Base-by-base conservation (phyloP, 2,113 vertebrate species). In the Cryptotis parvus region DNA sequence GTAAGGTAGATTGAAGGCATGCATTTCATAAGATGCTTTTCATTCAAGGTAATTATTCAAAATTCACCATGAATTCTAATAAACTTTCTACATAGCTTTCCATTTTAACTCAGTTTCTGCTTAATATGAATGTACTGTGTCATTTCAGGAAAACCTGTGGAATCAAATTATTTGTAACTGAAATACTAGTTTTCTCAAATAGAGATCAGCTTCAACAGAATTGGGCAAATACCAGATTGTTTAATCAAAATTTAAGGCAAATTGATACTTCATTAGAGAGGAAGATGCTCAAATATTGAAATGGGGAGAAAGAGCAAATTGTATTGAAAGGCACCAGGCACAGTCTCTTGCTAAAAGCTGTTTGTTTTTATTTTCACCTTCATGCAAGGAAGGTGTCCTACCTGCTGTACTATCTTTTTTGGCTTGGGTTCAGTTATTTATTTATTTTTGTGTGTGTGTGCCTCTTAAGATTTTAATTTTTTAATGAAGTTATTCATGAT, bases 1-100 rank as follows among this genome's bases (percentile, higher is more conserved):
- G 69, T 66, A 89, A 70, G 29, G 35, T 73, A 93, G 76, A 81
- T 61, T 90, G 65, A 70, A 49, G 65, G 88, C 84, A 45, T 88
- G 20, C 75, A 89, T 95, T 90, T 96, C 83, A 86, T 80, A 91
- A 92, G 85, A 82, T 82, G 31, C 61, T 90, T 91, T 92, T 89
- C 81, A 89, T 89, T 95, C 29, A 37, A 52, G 66, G 58, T 77
- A 84, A 84, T 92, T 86, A 85, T 77, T 91, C 92, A 63, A 96
- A 95, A 95, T 94, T 93, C 33, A 91, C 22, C 41, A 73, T 94
- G 84, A 88, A 95, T 95, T 96, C 95, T 92, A 95, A 95, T 94
- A 63, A 85, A 68, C 41, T 37, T 68, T 77, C 69, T 41, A 58
- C 68, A 66, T 68, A 73, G 84, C 65, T 95, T 88, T 89, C 91